Base-by-base conservation (phyloP, 2,113 vertebrate genomes). In the Cheirogaleus medius region DNA sequence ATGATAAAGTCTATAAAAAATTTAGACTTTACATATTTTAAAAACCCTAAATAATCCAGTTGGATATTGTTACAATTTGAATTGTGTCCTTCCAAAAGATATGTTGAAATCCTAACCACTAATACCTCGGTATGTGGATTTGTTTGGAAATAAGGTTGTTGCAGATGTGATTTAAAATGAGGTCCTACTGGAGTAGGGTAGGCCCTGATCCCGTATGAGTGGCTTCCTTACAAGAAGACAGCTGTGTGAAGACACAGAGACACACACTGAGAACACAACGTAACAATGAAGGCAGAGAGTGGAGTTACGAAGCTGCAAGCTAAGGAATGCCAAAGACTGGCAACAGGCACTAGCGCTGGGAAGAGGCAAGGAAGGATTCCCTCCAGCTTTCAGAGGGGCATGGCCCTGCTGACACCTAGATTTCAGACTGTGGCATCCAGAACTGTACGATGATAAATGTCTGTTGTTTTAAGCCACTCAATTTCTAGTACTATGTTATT, bases 11-110 rank as follows among this genome's bases (percentile, higher is more conserved):
- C 89, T n/a, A 49, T 80, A 34, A 56, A 83, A 92, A 73, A 68
- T 13, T 56, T n/a, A 90, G 42, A 69, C 37, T 90, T 58, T n/a
- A 25, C 49, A 37, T 44, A 23, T 83, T 68, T 47, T 21, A 11
- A 92, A 82, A 64, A n/a, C 29, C 32, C 5, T 96, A 94, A 87
- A 86, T 82, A 95, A 78, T 54, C 34, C 76, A 63, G 27, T 92
- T 32, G 34, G 39, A n/a, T 80, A 56, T 83, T 47, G 39, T 54
- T 39, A 63, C 58, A 21, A 15, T 23, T 76, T 87, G 58, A 96
- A 81, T 49, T 92, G 39, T 77, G 56, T 7, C 5, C 54, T 32
- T 5, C 29, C 20, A 8, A 90, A 96, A 68, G 3, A 37, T 44
- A 66, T 60, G 21, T 87, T 83, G 49, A 92, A 94, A 44, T 83